These are phyloP conservation scores for Pseudorhombus dupliciocellatus DNA, from an alignment of 2,113 vertebrate species.

Conservation along the genomic window DNA sequence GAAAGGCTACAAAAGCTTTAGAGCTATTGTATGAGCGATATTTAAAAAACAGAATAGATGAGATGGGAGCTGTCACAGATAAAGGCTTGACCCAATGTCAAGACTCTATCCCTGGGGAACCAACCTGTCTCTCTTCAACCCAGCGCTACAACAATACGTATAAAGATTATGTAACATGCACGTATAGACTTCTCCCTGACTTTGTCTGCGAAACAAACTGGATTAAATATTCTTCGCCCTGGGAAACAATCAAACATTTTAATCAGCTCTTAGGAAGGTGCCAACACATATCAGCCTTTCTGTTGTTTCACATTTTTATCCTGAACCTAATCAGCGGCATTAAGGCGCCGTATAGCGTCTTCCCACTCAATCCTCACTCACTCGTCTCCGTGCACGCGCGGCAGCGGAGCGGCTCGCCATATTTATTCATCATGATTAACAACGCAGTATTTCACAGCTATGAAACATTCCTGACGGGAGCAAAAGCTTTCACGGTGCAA, in stretches of 20 bases:
- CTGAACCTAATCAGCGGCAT: slow-evolving; percentile 50
- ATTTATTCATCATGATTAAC: slow-evolving; percentile 63
- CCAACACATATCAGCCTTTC: slow-evolving; percentile 55
- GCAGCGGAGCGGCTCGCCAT: slow-evolving; percentile 25
- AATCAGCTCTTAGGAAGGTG: slow-evolving; percentile 50
- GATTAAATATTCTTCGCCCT: slow-evolving; percentile 15
- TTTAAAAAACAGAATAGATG: no score
- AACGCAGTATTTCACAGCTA: slow-evolving; percentile 46
- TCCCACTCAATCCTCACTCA: slow-evolving; percentile 37
- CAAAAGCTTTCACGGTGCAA: slow-evolving; percentile 35
- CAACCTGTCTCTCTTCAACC: neutral
- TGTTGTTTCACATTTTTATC: slow-evolving; percentile 50
- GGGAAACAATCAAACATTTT: slow-evolving; percentile 54
- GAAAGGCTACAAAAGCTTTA: no score
- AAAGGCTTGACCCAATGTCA: no score
- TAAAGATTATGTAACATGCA: neutral
- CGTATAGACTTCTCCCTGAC: slow-evolving; percentile 5
- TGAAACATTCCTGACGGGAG: slow-evolving; percentile 34
- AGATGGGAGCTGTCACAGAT: no score
- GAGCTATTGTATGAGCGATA: no score
- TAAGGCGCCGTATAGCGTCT: slow-evolving; percentile 36
- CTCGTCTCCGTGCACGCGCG: slow-evolving; percentile 9
- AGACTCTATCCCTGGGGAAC: no score
- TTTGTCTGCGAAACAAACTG: slow-evolving; percentile 25
- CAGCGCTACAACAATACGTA: neutral